A percentile compares a stretch with the other conserved stretches of the same genome.
Evolutionary conservation across 2,797 vertebrate genomes (phyloP).

Genomic region (Glyptemys insculpta): DNA sequence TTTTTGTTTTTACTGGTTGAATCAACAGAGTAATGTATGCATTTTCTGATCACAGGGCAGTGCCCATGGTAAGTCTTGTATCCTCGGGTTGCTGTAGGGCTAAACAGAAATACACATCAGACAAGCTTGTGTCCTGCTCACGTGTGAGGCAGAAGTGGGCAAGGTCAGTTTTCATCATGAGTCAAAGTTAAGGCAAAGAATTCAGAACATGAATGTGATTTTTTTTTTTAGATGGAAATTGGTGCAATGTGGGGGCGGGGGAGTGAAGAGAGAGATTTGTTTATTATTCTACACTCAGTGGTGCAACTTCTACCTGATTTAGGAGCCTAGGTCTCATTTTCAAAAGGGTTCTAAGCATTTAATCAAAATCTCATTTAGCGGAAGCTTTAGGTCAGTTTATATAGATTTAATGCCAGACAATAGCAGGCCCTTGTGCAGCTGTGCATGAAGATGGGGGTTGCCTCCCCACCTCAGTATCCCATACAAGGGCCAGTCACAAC

Average conservation of each 20-base stretch:
- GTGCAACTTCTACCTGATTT: not conserved
- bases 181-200: not conserved
- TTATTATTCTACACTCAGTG: not conserved
- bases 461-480: not conserved
- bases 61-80: not conserved
- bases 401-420: not conserved
- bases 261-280: not conserved
- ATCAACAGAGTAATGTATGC: not conserved
- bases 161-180: not conserved
- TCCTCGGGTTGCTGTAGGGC: not conserved
- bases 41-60: not conserved
- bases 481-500: rapidly evolving
- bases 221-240: not conserved
- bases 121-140: not conserved
- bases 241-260: not conserved
- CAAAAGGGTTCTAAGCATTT: not conserved
- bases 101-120: not conserved
- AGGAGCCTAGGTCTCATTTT: not conserved
- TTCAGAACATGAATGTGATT: not conserved
- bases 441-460: not conserved
- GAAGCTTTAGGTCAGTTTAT: not conserved
- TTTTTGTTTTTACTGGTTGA: constrained; percentile 14
- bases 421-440: not conserved
- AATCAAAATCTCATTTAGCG: not conserved
- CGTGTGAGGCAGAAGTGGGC: not conserved